Evolutionary conservation across 2,888 invertebrate genomes (phyloP).

Genomic region (Orthonevra nobilis): DNA sequence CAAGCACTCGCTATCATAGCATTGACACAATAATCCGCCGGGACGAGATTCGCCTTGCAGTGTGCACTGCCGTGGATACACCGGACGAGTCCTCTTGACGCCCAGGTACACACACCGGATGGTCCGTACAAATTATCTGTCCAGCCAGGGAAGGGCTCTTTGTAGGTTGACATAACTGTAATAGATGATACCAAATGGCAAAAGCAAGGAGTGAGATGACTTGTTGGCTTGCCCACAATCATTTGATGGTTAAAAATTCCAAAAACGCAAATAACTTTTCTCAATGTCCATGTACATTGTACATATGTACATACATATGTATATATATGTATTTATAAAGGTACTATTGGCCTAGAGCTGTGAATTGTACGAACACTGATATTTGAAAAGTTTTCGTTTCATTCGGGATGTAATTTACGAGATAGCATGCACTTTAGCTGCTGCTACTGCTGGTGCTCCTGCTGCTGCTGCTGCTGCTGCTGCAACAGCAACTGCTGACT

Average conservation of each 20-base stretch:
- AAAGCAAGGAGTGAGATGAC: conserved; percentile 14
- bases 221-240: conserved; percentile 4
- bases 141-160: conserved; percentile 80
- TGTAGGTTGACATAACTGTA: conserved; percentile 80
- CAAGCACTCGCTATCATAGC: conserved; percentile 80
- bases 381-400: conserved; percentile 69
- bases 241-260: conserved; percentile 37
- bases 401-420: conserved; percentile 61
- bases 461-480: too few species aligned
- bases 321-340: too few species aligned
- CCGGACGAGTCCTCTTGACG: conserved; percentile 79
- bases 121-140: conserved; percentile 81
- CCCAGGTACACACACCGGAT: conserved; percentile 79
- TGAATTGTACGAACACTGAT: conserved; percentile 54
- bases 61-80: conserved; percentile 78
- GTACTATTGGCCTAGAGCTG: conserved; percentile 29
- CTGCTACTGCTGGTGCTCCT: neutral
- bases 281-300: conserved; percentile 1
- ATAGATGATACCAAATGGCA: conserved; percentile 35
- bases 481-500: conserved; percentile 13
- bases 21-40: conserved; percentile 80
- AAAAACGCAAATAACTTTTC: conserved; percentile 41
- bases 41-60: conserved; percentile 79
- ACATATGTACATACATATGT: too few species aligned
- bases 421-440: conserved; percentile 40